Evolutionary conservation across 2,888 invertebrate genomes (phyloP).

Genomic region (Himalopsyche japonica): DNA sequence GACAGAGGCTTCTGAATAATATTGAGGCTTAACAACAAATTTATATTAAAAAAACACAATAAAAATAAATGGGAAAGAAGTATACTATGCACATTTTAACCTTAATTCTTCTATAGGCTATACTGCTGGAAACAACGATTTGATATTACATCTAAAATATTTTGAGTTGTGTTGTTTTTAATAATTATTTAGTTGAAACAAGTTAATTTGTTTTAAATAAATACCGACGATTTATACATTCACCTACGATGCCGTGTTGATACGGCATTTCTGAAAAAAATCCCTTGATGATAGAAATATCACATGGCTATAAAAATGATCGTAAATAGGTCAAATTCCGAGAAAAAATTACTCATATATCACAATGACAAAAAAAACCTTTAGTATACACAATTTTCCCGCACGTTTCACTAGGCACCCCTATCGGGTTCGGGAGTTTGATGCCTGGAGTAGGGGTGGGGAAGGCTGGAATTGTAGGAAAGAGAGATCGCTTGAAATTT

Average conservation of each 20-base stretch:
- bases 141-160: too few relatives aligned
- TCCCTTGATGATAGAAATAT: not conserved
- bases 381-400: not conserved
- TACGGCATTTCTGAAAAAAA: not conserved
- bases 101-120: too few relatives aligned
- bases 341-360: not conserved
- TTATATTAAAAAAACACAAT: too few relatives aligned
- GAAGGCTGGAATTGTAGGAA: not conserved
- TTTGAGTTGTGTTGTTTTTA: too few relatives aligned
- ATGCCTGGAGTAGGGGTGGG: not conserved
- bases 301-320: not conserved
- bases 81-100: too few relatives aligned
- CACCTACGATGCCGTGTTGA: not conserved
- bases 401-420: not conserved
- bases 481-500: conserved; percentile 13
- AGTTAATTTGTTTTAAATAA: too few relatives aligned
- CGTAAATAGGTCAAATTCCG: not conserved
- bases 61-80: too few relatives aligned
- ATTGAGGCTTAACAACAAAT: too few relatives aligned
- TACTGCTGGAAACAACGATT: too few relatives aligned
- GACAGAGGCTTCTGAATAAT: too few relatives aligned
- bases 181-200: too few relatives aligned
- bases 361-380: not conserved
- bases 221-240: not conserved
- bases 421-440: not conserved